These are phyloP conservation scores for Poecilus cupreus DNA, from an alignment of 2,888 invertebrate genomes.

Conservation along the genomic window DNA sequence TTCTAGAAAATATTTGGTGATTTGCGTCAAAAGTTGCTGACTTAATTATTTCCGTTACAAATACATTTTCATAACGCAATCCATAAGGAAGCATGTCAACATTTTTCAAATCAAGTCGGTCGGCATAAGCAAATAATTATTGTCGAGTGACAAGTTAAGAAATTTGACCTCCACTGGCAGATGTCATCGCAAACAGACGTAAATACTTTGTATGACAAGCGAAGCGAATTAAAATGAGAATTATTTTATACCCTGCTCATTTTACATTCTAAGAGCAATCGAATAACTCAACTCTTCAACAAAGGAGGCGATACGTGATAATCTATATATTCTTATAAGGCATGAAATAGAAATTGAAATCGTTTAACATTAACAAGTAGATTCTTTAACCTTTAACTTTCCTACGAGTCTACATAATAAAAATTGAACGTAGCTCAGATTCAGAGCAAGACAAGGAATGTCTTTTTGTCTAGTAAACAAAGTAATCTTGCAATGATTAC, in stretches of 20 bases:
- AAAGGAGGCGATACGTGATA: background rate
- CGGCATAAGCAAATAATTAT: constrained; percentile 28
- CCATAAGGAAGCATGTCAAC: background rate
- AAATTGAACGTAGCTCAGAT: no score
- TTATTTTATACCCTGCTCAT: constrained; percentile 43
- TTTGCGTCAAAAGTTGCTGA: constrained; percentile 1
- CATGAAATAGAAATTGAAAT: background rate
- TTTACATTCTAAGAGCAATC: constrained; percentile 9
- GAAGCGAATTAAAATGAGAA: constrained; percentile 48
- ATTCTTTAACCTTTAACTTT: background rate
- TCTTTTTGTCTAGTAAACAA: background rate
- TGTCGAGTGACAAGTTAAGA: constrained; percentile 32
- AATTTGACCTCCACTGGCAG: constrained; percentile 34
- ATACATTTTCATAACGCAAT: background rate
- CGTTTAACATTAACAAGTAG: background rate
- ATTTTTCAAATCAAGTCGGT: background rate
- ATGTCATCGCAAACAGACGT: constrained; percentile 40
- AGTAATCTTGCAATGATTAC: background rate
- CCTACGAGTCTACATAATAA: no score
- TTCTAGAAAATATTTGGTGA: background rate
- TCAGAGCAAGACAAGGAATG: no score
- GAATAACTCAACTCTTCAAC: background rate
- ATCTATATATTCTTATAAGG: constrained; percentile 12
- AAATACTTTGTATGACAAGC: constrained; percentile 29
- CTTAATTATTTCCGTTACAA: constrained; percentile 3